These are phyloP conservation scores for Chironomus riparius DNA, from an alignment of 2,888 invertebrate species.

Conservation along the genomic window DNA sequence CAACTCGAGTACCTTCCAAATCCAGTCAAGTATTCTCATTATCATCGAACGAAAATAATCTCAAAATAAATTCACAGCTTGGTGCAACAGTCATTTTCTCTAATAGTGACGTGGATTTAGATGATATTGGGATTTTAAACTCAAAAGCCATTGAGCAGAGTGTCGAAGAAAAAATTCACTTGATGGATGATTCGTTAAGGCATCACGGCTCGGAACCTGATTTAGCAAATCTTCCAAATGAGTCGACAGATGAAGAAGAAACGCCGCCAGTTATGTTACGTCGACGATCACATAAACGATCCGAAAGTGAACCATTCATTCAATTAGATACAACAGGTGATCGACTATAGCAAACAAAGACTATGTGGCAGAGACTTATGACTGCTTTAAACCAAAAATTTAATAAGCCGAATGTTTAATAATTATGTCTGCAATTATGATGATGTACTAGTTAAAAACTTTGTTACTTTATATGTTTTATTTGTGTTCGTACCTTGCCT, in stretches of 20 bases:
- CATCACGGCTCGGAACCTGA: slow-evolving; percentile 41
- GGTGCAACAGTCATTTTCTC: slow-evolving; percentile 72
- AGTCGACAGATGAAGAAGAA: slow-evolving; percentile 12
- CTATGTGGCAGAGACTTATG: slow-evolving; percentile 2
- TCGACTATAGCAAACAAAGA: slow-evolving; percentile 17
- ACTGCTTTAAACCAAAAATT: slow-evolving; percentile 21
- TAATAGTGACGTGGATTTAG: slow-evolving; percentile 76
- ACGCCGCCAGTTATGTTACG: no score
- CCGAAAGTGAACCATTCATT: slow-evolving; percentile 41
- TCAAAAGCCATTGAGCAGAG: slow-evolving; percentile 54
- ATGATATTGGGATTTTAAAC: slow-evolving; percentile 65
- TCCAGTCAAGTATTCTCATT: neutral
- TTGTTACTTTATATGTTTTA: no score
- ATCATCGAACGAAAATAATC: neutral
- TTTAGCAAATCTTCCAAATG: slow-evolving; percentile 30
- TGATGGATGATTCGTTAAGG: slow-evolving; percentile 33
- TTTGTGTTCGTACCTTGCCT: no score
- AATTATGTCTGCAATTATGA: no score
- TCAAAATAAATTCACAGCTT: slow-evolving; percentile 47
- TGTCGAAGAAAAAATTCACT: slow-evolving; percentile 29
- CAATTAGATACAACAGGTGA: slow-evolving; percentile 31
- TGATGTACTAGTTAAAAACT: no score
- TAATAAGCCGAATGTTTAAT: neutral
- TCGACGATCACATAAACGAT: slow-evolving; percentile 39
- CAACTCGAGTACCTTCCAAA: neutral